Conservation (phyloP, 23 tunicate genomes). For the Clavelina lepadiformis region DNA sequence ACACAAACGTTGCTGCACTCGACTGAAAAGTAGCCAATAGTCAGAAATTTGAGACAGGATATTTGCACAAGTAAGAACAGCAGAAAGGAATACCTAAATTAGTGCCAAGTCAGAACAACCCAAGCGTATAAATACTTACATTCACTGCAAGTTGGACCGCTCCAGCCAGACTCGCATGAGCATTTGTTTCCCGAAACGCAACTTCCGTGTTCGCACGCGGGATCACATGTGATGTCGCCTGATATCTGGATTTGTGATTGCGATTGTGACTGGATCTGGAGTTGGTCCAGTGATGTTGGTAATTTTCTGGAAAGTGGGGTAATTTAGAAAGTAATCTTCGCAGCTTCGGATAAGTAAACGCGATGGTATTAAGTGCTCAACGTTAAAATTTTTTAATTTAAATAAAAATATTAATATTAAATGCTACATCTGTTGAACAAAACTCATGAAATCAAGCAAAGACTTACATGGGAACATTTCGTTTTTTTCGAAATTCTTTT, state of each 20-base stretch:
- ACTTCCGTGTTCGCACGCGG: slow-evolving; percentile 33
- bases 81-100: too few species aligned
- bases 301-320: slow-evolving; percentile 26
- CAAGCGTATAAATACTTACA: slow-evolving; percentile 20
- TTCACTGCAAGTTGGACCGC: slow-evolving; percentile 49
- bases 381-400: too few species aligned
- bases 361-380: too few species aligned
- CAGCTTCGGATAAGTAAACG: too few species aligned
- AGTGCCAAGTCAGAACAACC: neutral
- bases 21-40: slow-evolving; percentile 25
- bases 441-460: too few species aligned
- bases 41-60: too few species aligned
- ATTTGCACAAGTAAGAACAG: too few species aligned
- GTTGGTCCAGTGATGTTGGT: slow-evolving; percentile 38
- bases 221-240: slow-evolving; percentile 12
- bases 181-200: slow-evolving; percentile 43
- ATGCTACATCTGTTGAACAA: too few species aligned
- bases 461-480: slow-evolving; percentile 1
- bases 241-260: slow-evolving; percentile 1
- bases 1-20: slow-evolving; percentile 57
- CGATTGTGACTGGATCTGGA: slow-evolving; percentile 67
- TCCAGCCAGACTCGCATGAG: slow-evolving; percentile 44
- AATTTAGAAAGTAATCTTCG: neutral
- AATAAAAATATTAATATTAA: too few species aligned
- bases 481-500: slow-evolving; percentile 7